Percentiles rank a stretch among this genome's conserved stretches.
Evolutionary conservation across 2,113 vertebrate genomes (phyloP).

Genomic region (Forbesichthys papilliferus): DNA sequence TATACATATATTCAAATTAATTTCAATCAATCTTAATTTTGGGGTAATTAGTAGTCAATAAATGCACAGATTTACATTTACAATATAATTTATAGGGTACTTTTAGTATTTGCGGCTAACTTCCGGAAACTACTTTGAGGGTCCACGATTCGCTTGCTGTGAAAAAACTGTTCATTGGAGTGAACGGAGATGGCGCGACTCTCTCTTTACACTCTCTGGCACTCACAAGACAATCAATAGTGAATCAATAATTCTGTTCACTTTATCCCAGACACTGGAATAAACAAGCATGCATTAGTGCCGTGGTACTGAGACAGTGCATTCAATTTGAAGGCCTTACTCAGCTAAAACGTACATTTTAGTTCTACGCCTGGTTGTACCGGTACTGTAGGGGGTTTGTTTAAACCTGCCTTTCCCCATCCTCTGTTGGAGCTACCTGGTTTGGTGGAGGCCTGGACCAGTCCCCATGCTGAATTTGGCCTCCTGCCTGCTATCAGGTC

Average conservation of each 20-base stretch:
- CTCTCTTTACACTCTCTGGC: slow-evolving; percentile 27
- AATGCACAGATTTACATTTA: too few species aligned
- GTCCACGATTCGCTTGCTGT: too few species aligned
- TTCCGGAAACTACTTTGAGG: too few species aligned
- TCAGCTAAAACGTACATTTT: neutral
- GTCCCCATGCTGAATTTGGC: slow-evolving; percentile 87
- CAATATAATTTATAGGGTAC: neutral
- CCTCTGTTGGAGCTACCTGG: slow-evolving; percentile 73
- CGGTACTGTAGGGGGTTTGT: neutral
- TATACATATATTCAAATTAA: too few species aligned
- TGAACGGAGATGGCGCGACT: too few species aligned
- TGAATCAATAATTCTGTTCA: slow-evolving; percentile 25
- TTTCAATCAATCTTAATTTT: too few species aligned
- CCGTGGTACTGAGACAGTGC: slow-evolving; percentile 14
- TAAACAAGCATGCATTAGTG: slow-evolving; percentile 25
- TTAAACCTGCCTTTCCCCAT: neutral
- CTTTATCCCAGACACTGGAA: slow-evolving; percentile 43
- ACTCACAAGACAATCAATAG: slow-evolving; percentile 37
- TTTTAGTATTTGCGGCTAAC: too few species aligned
- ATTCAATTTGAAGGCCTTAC: slow-evolving; percentile 7
- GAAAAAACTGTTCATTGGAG: too few species aligned
- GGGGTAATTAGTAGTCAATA: too few species aligned
- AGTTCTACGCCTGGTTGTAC: neutral
- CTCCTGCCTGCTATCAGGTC: slow-evolving; percentile 92
- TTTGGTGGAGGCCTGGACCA: slow-evolving; percentile 89